A percentile compares a stretch with the other conserved stretches of the same genome.
Evolutionary conservation across 2,888 invertebrate genomes (phyloP).

Genomic region (Achlya flavicornis): DNA sequence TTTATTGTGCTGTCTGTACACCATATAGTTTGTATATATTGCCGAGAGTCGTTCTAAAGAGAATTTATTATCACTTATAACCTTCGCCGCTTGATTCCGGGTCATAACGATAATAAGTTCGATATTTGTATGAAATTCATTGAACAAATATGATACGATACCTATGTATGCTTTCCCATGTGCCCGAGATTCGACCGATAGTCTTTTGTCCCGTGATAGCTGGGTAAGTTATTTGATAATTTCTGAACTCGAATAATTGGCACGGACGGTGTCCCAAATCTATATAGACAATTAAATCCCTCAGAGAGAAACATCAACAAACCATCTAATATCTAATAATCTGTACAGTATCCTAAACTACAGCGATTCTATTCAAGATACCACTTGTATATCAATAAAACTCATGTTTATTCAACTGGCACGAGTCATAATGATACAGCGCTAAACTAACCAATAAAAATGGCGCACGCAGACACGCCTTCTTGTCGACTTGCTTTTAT

Average conservation of each 20-base stretch:
- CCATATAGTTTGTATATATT: neutral
- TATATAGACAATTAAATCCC: too few relatives aligned
- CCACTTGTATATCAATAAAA: conserved; percentile 7
- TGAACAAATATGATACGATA: neutral
- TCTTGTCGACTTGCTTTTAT: conserved; percentile 29
- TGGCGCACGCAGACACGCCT: conserved; percentile 44
- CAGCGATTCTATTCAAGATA: conserved; percentile 14
- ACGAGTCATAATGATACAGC: conserved; percentile 17
- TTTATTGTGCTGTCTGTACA: neutral
- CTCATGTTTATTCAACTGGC: conserved; percentile 12
- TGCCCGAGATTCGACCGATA: neutral
- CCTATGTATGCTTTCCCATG: neutral
- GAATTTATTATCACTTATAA: conserved; percentile 29
- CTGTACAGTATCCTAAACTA: too few relatives aligned
- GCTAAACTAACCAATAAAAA: conserved; percentile 41
- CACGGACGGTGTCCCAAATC: neutral
- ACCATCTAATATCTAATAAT: too few relatives aligned
- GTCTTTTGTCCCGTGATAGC: neutral
- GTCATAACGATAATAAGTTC: conserved; percentile 36
- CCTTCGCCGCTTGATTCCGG: conserved; percentile 32
- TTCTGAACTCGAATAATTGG: neutral
- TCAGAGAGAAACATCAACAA: neutral
- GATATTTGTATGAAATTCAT: neutral
- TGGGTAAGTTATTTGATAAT: neutral
- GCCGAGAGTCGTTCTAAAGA: conserved; percentile 17